Base-by-base conservation (phyloP, 2,888 invertebrate species). In the Lamellibrachia satsuma region DNA sequence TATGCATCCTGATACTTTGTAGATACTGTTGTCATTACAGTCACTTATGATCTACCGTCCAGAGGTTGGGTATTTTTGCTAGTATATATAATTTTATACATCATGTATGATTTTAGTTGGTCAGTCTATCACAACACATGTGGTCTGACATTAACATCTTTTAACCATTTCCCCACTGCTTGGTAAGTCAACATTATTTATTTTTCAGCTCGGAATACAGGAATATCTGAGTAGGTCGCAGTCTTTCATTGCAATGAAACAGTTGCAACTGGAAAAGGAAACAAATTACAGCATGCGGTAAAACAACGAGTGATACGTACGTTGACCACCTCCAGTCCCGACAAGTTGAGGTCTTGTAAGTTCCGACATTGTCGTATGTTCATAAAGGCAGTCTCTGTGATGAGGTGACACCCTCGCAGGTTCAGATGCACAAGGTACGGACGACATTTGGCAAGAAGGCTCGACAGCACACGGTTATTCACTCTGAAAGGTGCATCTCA, bases 271-370 rank as follows among this genome's bases (percentile, higher is more conserved):
- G 55, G 9, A 55, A 9, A 55, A 9, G 55, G 55, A 55, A 55
- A 7, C 55, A 55, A 55, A 55, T 1, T 55, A 55, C 55, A 55
- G 55, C 8, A 4, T 55, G 15, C 22, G 75, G 39, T 39, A 39
- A 22, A n/a, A n/a, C 75, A 75, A 11, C 75, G 6, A 22, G 39
- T 27, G n/a, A 15, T 92, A 95, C 96, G 95, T 93, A 96, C 96
- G 94, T 95, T 96, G 8, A 96, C 93, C 27, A 95, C 95, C 15
- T 94, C 93, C 94, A 96, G 96, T 92, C 96, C 95, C 0, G 96
- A 96, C 92, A 96, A 94, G 94, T 96, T 96, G 91, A 96, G 95
- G 92, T 96, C 96, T 94, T 96, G 96, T 8, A 96, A 94, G 94
- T 96, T 96, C 9, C 96, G 95, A 94, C 96, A 96, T 92, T 96